Conservation (phyloP, 2,888 invertebrate species). For the Hemaris fuciformis region DNA sequence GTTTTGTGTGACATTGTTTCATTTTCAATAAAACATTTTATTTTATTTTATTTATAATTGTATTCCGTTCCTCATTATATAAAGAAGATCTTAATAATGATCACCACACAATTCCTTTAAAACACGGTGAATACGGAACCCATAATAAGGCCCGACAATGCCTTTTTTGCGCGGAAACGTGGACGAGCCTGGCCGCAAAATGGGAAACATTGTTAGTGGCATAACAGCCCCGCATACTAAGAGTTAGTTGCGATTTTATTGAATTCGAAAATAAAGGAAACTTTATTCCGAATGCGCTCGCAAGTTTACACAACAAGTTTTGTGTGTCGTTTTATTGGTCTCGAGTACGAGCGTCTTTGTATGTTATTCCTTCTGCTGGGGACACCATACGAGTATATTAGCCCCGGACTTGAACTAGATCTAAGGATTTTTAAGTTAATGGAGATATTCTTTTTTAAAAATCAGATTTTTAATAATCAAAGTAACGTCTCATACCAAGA, state of each 20-base stretch:
- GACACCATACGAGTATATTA: neutral
- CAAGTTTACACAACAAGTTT: conserved; percentile 23
- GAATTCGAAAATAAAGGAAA: conserved; percentile 26
- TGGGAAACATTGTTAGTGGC: conserved; percentile 23
- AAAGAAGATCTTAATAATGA: neutral
- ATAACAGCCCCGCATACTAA: conserved; percentile 22
- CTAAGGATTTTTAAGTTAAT: too few species aligned
- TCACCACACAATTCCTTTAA: neutral
- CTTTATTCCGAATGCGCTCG: conserved; percentile 18
- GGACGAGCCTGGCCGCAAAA: neutral
- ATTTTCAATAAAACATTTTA: too few species aligned
- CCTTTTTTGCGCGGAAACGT: neutral
- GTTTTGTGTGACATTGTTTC: too few species aligned
- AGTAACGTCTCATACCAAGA: too few species aligned
- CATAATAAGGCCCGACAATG: neutral
- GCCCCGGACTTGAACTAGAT: neutral
- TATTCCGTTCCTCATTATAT: too few species aligned
- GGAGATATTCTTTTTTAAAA: too few species aligned
- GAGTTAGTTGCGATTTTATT: conserved; percentile 27
- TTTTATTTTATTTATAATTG: too few species aligned
- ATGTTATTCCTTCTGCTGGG: neutral
- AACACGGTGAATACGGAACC: neutral
- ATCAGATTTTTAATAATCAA: too few species aligned
- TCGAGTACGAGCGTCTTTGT: neutral
- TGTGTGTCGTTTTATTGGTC: conserved; percentile 16